Percentiles rank a stretch among this genome's conserved stretches.
These are phyloP conservation scores for Agelas oroides DNA, from an alignment of 37 sponge, comb jelly and placozoan genomes.

Conservation along the genomic window DNA sequence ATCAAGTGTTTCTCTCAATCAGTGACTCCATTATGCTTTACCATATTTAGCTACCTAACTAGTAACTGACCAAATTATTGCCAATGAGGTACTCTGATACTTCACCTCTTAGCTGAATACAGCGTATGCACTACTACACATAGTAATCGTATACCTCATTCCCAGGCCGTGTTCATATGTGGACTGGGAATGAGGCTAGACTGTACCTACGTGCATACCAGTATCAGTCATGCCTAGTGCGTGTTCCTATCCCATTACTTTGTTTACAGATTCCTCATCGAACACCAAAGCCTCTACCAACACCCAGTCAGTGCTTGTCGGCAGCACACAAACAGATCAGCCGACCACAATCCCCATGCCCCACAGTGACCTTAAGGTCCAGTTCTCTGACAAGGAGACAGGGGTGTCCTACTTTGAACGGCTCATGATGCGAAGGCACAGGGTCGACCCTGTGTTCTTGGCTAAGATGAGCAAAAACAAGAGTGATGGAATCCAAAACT, in stretches of 20 bases:
- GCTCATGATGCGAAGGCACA: slow-evolving; percentile 46
- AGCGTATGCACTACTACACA: not conserved
- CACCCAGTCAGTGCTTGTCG: too few relatives aligned
- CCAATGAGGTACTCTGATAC: too few relatives aligned
- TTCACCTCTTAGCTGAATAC: too few relatives aligned
- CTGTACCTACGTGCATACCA: not conserved
- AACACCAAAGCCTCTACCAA: not conserved
- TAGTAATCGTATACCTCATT: too few relatives aligned
- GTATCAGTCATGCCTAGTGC: too few relatives aligned
- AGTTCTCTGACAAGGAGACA: slow-evolving; percentile 1
- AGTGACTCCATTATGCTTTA: not conserved
- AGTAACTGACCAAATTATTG: too few relatives aligned
- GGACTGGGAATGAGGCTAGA: too few relatives aligned
- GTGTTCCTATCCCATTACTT: too few relatives aligned
- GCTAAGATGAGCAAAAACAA: not conserved
- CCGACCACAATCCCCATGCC: too few relatives aligned
- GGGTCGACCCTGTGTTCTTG: slow-evolving; percentile 23
- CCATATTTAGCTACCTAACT: not conserved
- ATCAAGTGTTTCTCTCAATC: not conserved
- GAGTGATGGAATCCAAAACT: not conserved
- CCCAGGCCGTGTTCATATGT: too few relatives aligned
- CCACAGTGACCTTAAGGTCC: not conserved
- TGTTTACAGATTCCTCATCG: not conserved
- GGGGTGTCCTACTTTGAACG: slow-evolving; percentile 69
- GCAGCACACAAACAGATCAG: too few relatives aligned